Percentiles rank a stretch among this genome's conserved stretches.
phyloP scores from a whole-genome alignment of 1,140 invertebrate genomes.

The Leptoteleia sp. region DNA sequence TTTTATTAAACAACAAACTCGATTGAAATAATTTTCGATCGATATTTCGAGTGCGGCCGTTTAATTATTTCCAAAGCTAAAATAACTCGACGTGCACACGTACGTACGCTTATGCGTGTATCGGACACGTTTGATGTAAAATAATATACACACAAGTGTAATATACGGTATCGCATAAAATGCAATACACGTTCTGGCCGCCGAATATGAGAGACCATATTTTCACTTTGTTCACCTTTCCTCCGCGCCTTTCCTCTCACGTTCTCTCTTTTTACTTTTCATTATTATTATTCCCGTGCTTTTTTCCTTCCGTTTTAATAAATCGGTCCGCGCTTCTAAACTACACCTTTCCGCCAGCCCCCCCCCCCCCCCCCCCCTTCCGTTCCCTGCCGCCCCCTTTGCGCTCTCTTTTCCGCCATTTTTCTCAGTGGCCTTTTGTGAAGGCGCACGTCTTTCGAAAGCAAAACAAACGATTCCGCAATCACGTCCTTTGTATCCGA shows the following conservation, averaged over 20 bases:
- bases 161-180: conserved; percentile 49
- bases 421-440: conserved; percentile 48
- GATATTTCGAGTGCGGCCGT: conserved; percentile 14
- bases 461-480: conserved; percentile 70
- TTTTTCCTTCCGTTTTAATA: conserved; percentile 34
- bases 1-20: conserved; percentile 21
- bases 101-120: conserved; percentile 4
- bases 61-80: conserved; percentile 29
- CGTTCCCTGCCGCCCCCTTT: too few relatives aligned
- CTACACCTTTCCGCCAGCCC: conserved; percentile 16
- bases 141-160: conserved; percentile 50
- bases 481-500: conserved; percentile 67
- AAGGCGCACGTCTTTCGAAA: conserved; percentile 56
- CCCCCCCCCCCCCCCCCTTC: too few relatives aligned
- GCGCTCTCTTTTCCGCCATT: conserved; percentile 23
- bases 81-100: conserved; percentile 18
- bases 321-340: conserved; percentile 51
- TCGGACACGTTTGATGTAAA: conserved; percentile 38
- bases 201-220: conserved; percentile 59
- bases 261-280: conserved; percentile 40
- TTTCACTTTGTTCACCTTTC: conserved; percentile 49
- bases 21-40: conserved; percentile 29
- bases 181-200: conserved; percentile 50
- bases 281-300: conserved; percentile 24
- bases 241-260: conserved; percentile 34